A percentile compares a stretch with the other conserved stretches of the same genome.
phyloP scores from a whole-genome alignment of 2,113 vertebrate genomes.

The Bufo gargarizans region DNA sequence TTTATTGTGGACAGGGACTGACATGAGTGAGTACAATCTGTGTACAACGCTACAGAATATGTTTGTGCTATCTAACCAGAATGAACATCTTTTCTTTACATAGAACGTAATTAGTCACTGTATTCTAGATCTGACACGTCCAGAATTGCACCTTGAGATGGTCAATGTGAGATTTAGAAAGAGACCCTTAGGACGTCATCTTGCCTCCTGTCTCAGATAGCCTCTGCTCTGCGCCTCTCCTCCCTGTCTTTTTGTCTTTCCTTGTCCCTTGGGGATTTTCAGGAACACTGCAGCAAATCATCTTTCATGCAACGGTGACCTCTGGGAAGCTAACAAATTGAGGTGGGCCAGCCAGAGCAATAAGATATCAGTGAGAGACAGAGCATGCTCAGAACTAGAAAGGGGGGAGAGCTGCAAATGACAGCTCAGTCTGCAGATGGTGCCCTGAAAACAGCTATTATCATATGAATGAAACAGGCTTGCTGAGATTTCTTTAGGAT shows the following conservation, averaged over 20 bases:
- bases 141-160: neutral
- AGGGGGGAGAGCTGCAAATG: conserved; percentile 53
- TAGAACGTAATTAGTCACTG: neutral
- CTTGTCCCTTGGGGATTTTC: conserved; percentile 62
- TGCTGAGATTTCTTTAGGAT: conserved; percentile 51
- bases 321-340: conserved; percentile 70
- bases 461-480: conserved; percentile 55
- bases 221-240: neutral
- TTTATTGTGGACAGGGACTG: no score
- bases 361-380: conserved; percentile 62
- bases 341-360: conserved; percentile 68
- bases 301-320: conserved; percentile 66
- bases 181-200: neutral
- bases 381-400: conserved; percentile 68
- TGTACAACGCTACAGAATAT: neutral
- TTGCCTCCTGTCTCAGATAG: neutral
- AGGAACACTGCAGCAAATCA: conserved; percentile 68
- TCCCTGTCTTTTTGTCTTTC: neutral
- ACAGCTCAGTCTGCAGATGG: conserved; percentile 62
- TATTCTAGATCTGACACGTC: neutral
- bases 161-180: neutral
- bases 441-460: conserved; percentile 51
- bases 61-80: neutral
- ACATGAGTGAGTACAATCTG: no score
- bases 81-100: neutral